A percentile compares a stretch with the other conserved stretches of the same genome.
Evolutionary conservation across 2,797 vertebrate species (phyloP).

Genomic region (Simalia tracyae): DNA sequence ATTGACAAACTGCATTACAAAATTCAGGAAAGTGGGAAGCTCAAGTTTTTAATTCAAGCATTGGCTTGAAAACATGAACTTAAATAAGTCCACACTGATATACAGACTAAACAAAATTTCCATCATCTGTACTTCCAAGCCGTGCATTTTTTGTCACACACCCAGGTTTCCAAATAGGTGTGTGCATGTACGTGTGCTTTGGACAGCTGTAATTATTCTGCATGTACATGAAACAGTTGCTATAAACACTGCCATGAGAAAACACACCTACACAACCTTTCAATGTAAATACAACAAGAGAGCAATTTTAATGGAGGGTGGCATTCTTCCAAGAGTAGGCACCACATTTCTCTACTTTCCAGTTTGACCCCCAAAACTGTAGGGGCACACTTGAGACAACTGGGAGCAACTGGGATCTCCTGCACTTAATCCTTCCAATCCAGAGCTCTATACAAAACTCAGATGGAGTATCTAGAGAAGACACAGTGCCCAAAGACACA

Average conservation of each 20-base stretch:
- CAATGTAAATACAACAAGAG: background rate
- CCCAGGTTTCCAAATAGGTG: background rate
- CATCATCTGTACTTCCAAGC: background rate
- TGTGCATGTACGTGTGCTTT: background rate
- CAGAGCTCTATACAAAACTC: background rate
- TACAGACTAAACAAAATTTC: background rate
- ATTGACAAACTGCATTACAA: background rate
- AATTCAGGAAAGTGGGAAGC: background rate
- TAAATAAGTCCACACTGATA: background rate
- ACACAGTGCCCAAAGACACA: too few species aligned
- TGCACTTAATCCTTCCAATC: background rate
- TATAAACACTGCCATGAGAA: background rate
- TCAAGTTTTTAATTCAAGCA: background rate
- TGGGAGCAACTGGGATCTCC: background rate
- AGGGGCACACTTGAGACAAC: background rate
- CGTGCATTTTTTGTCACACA: background rate
- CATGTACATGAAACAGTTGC: background rate
- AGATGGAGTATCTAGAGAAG: background rate
- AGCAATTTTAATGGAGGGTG: background rate
- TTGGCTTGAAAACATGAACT: background rate
- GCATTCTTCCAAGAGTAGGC: background rate
- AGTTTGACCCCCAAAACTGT: background rate
- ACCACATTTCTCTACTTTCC: background rate
- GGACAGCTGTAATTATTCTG: background rate
- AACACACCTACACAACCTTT: background rate